These are phyloP conservation scores for Tachysurus vachellii DNA, from an alignment of 2,113 vertebrate genomes.

Conservation along the genomic window DNA sequence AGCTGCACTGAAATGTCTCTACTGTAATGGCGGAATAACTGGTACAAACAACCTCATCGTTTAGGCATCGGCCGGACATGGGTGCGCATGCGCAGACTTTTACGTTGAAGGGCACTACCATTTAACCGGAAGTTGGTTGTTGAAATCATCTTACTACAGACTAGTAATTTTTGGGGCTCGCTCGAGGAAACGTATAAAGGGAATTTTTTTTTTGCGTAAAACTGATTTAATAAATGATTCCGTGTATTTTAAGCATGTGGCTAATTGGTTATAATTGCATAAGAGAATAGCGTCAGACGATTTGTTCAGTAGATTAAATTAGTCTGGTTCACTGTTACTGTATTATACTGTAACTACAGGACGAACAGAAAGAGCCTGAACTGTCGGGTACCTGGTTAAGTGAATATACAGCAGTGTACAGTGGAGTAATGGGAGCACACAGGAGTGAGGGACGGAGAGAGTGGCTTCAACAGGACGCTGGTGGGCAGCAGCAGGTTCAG, in stretches of 20 bases:
- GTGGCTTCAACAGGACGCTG: slow-evolving; percentile 67
- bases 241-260: background rate
- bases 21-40: slow-evolving; percentile 55
- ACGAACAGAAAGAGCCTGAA: background rate
- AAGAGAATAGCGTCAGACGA: background rate
- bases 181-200: too few relatives aligned
- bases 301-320: background rate
- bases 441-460: slow-evolving; percentile 71
- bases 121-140: background rate
- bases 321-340: background rate
- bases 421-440: slow-evolving; percentile 70
- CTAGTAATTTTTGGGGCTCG: background rate
- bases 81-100: slow-evolving; percentile 41
- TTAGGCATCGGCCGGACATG: background rate
- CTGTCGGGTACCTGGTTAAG: background rate
- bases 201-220: background rate
- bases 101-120: slow-evolving; percentile 24
- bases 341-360: too few relatives aligned
- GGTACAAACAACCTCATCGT: background rate
- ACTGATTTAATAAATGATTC: background rate
- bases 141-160: slow-evolving; percentile 12
- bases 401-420: background rate
- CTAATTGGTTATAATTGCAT: background rate
- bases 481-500: slow-evolving; percentile 58
- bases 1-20: slow-evolving; percentile 24